Base-by-base conservation (phyloP, 2,888 invertebrate species). In the Ormyrus thymus region DNA sequence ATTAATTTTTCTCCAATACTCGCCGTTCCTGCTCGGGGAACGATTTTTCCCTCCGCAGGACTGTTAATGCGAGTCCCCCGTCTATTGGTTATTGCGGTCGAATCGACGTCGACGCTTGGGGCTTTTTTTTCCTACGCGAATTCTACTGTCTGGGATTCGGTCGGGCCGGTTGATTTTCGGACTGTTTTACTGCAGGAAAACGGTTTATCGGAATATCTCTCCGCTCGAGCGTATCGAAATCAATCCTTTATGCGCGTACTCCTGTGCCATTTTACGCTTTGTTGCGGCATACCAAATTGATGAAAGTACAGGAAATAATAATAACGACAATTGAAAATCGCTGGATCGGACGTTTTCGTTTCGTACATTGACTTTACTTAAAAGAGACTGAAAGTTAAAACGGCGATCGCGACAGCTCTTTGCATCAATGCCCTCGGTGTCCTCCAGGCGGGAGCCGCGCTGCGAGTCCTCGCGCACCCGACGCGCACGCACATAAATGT, bases 1-100 rank as follows among this genome's bases (percentile, higher is more conserved):
- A 80, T 78, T 62, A 74, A 75, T 78, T 78, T n/a, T 59, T 9
- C 15, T 58, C 51, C 66, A 29, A 78, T 75, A 71, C 0, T 66
- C 69, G 45, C 9, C 10, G 53, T 56, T 7, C 6, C 62, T 7
- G 7, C n/a, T 50, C 29, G 7, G 29, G 29, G 29, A 29, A 29
- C 15, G 48, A 51, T 13, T 13, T 48, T 48, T 46, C 6, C 13
- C 15, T 15, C 65, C 50, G 46, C 7, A 69, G 66, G 58, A 75
- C 15, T 45, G 45, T 74, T 29, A 80, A 73, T 76, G 58, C 53
- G 58, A 64, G 45, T 29, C 29, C 29, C 1, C 13, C 64, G 55
- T 55, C 15, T 74, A 74, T 77, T 61, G 51, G 61, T 70, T 69
- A 76, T 80, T 69, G 51, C 59, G 53, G 13, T 62, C 55, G 61